These are phyloP conservation scores for Ailuropoda melanoleuca DNA, from an alignment of 2,113 vertebrate genomes.

Conservation along the genomic window DNA sequence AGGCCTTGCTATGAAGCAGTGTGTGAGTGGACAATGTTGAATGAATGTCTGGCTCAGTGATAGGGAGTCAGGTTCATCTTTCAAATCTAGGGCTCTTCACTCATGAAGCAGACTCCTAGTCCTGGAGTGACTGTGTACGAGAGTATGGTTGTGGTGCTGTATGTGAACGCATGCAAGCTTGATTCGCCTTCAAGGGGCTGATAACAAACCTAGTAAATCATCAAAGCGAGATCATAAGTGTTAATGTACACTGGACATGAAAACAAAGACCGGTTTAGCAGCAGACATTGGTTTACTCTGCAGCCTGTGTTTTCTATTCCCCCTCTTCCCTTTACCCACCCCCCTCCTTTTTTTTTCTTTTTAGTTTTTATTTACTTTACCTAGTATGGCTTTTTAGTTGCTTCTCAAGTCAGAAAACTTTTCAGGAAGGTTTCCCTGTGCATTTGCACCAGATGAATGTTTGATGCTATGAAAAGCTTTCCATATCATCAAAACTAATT, in stretches of 20 bases:
- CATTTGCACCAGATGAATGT: slow-evolving; percentile 93
- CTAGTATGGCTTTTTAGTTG: slow-evolving; percentile 90
- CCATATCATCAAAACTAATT: slow-evolving; percentile 92
- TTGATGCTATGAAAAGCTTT: slow-evolving; percentile 94
- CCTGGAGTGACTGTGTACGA: slow-evolving; percentile 93
- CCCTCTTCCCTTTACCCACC: slow-evolving; percentile 5
- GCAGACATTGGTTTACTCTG: slow-evolving; percentile 93
- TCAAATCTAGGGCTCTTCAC: slow-evolving; percentile 88
- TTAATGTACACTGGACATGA: slow-evolving; percentile 96
- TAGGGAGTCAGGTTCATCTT: slow-evolving; percentile 93
- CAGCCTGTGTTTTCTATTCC: slow-evolving; percentile 90
- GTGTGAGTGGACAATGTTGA: slow-evolving; percentile 94
- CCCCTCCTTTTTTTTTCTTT: neutral
- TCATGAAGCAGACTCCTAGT: slow-evolving; percentile 87
- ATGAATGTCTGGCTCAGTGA: slow-evolving; percentile 93
- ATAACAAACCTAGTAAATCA: slow-evolving; percentile 90
- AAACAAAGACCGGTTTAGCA: slow-evolving; percentile 90
- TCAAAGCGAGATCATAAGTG: slow-evolving; percentile 90
- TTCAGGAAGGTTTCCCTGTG: slow-evolving; percentile 91
- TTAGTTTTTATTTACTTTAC: slow-evolving; percentile 86
- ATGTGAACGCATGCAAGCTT: slow-evolving; percentile 95
- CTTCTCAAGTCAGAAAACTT: slow-evolving; percentile 93
- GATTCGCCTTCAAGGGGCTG: slow-evolving; percentile 91
- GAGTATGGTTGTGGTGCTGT: slow-evolving; percentile 93
- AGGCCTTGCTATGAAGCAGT: slow-evolving; percentile 93